phyloP scores from a whole-genome alignment of 1,140 invertebrate genomes.

The Anastrepha ludens region DNA sequence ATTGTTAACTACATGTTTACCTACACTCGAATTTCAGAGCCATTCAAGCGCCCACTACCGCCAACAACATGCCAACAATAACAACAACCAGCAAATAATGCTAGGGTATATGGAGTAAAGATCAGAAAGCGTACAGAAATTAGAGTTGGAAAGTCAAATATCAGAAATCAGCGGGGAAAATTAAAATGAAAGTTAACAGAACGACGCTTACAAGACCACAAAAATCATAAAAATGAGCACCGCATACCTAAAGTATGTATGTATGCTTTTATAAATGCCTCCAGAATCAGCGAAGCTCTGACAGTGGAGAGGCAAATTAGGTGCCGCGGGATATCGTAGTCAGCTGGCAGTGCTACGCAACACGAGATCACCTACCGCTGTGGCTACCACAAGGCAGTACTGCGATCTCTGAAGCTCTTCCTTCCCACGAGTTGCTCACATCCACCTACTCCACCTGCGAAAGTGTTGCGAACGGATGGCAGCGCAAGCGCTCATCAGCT shows the following conservation, averaged over 20 bases:
- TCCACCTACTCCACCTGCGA: constrained; percentile 25
- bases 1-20: not conserved
- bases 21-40: not conserved
- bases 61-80: not conserved
- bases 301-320: constrained; percentile 31
- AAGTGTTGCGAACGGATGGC: not conserved
- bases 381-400: not conserved
- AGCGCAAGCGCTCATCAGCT: not conserved
- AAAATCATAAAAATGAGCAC: not conserved
- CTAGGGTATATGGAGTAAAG: not conserved
- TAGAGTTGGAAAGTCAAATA: not conserved
- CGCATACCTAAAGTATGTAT: not conserved
- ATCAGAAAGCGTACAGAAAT: not conserved
- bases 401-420: not conserved
- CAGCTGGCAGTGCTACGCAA: not conserved
- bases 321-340: constrained; percentile 27
- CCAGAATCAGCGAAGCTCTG: not conserved
- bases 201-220: not conserved
- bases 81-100: not conserved
- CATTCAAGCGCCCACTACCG: not conserved
- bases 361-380: constrained; percentile 45
- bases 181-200: not conserved
- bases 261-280: not conserved
- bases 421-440: not conserved
- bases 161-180: not conserved